Conservation (phyloP, 2,113 vertebrate genomes). For the Sclerurus mexicanus region DNA sequence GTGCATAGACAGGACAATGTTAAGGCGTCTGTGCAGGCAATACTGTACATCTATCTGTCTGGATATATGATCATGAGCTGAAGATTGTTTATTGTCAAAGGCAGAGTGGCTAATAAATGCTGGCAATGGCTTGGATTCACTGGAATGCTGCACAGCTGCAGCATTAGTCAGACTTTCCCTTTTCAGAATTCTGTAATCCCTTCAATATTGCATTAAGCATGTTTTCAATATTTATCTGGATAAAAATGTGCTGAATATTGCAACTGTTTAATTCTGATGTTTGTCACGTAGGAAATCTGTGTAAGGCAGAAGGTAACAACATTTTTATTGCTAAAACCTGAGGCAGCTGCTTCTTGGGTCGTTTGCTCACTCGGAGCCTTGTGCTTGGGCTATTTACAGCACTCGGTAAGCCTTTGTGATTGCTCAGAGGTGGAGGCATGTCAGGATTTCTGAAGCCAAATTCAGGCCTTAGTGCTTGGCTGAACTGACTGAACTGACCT, state of each 20-base stretch:
- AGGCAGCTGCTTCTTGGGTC: not conserved
- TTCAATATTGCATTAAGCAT: constrained; percentile 79
- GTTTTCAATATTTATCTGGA: constrained; percentile 83
- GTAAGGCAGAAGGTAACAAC: constrained; percentile 61
- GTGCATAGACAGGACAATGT: not conserved
- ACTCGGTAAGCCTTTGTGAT: not conserved
- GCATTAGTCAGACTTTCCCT: constrained; percentile 79
- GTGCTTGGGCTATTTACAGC: not conserved
- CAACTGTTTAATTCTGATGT: constrained; percentile 69
- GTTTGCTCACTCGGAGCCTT: not conserved
- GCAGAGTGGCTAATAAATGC: constrained; percentile 68
- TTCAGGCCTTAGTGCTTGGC: constrained; percentile 67
- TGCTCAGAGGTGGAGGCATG: constrained; percentile 18
- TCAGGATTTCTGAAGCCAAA: constrained; percentile 55
- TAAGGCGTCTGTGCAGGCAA: constrained; percentile 26
- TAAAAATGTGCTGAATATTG: constrained; percentile 77
- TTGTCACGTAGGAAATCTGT: constrained; percentile 67
- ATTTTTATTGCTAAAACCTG: constrained; percentile 12
- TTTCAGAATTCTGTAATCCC: constrained; percentile 76
- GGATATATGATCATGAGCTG: constrained; percentile 37
- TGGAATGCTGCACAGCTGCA: constrained; percentile 72
- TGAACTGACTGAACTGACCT: constrained; percentile 64
- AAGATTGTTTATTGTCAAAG: constrained; percentile 73
- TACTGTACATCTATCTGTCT: not conserved
- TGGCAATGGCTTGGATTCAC: constrained; percentile 64